A percentile compares a stretch with the other conserved stretches of the same genome.
Conservation (phyloP, 2,113 vertebrate genomes). For the Onychostoma macrolepis region DNA sequence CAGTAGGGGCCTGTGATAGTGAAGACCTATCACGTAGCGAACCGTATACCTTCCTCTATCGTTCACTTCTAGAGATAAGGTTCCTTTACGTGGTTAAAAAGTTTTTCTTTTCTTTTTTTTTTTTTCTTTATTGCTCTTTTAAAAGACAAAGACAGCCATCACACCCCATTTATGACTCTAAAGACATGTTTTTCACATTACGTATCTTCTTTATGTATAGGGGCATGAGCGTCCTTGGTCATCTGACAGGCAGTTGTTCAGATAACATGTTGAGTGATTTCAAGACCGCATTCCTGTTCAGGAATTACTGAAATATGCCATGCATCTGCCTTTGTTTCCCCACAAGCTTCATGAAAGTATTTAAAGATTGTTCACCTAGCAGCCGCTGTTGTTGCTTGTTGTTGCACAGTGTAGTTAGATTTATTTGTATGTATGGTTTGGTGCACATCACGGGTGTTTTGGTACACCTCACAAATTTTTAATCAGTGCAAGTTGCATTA, state of each 20-base stretch:
- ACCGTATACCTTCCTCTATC: conserved; percentile 69
- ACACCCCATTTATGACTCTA: neutral
- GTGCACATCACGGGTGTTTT: neutral
- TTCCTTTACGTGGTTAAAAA: neutral
- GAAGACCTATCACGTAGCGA: conserved; percentile 65
- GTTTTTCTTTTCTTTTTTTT: neutral
- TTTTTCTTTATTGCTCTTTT: neutral
- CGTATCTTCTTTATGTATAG: neutral
- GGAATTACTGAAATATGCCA: conserved; percentile 45
- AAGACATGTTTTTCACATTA: neutral
- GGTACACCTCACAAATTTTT: neutral
- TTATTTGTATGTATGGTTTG: neutral
- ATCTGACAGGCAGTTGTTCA: conserved; percentile 47
- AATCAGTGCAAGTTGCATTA: neutral
- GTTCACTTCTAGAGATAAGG: conserved; percentile 69
- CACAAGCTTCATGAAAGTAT: conserved; percentile 43
- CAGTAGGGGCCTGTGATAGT: conserved; percentile 60
- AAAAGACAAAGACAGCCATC: neutral
- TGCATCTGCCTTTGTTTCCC: neutral
- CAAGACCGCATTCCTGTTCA: conserved; percentile 48
- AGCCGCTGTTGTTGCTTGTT: neutral
- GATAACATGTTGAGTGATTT: conserved; percentile 62
- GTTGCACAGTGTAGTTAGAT: neutral
- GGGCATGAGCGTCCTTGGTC: neutral
- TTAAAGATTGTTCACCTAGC: conserved; percentile 47